Conservation (phyloP, 2,888 invertebrate species). For the Temnothorax unifasciatus region DNA sequence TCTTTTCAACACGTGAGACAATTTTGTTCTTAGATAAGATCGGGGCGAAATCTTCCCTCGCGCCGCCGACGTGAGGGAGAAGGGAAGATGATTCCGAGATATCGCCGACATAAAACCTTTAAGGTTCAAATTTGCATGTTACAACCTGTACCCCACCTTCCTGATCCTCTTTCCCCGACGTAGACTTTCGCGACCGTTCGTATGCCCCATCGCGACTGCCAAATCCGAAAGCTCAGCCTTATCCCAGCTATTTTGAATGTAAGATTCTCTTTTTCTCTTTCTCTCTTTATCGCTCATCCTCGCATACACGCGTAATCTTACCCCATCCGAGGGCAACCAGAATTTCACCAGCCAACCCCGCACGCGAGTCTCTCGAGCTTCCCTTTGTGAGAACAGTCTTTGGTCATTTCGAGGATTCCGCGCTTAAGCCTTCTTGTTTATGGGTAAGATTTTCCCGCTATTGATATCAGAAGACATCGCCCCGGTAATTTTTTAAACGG, state of each 20-base stretch:
- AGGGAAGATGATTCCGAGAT: constrained; percentile 84
- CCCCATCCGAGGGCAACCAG: constrained; percentile 28
- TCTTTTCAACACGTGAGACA: constrained; percentile 74
- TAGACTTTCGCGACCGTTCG: constrained; percentile 69
- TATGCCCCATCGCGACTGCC: constrained; percentile 55
- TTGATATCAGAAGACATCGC: constrained; percentile 49
- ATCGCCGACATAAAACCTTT: constrained; percentile 86
- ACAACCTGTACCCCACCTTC: constrained; percentile 81
- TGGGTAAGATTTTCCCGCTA: constrained; percentile 78
- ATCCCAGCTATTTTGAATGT: constrained; percentile 83
- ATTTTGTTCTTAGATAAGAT: constrained; percentile 83
- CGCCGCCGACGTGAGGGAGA: constrained; percentile 73
- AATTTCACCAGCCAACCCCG: constrained; percentile 35
- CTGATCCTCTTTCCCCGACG: constrained; percentile 69
- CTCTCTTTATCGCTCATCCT: constrained; percentile 13
- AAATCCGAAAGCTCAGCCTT: constrained; percentile 77
- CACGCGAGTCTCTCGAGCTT: constrained; percentile 20
- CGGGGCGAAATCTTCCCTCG: constrained; percentile 78
- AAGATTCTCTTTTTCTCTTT: constrained; percentile 76
- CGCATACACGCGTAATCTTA: constrained; percentile 43
- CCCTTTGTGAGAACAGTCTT: constrained; percentile 72
- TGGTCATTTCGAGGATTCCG: constrained; percentile 81
- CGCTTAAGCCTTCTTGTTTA: constrained; percentile 83
- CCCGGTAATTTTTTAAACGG: constrained; percentile 53
- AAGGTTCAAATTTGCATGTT: constrained; percentile 86